These are phyloP conservation scores for Rutpela maculata DNA, from an alignment of 2,888 invertebrate genomes.

Conservation along the genomic window DNA sequence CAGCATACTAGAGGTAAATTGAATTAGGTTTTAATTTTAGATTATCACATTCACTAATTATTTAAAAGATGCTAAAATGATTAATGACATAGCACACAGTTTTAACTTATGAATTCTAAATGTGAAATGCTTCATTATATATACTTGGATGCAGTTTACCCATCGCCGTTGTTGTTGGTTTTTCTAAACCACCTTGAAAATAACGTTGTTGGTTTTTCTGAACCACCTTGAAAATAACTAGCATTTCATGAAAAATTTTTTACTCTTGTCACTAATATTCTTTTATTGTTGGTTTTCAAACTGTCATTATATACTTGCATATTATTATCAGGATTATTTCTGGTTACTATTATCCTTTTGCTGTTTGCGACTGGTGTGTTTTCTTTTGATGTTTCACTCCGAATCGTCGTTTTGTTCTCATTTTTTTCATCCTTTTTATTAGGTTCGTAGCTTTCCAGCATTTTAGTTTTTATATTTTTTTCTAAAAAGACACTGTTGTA, in stretches of 20 bases:
- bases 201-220: no score
- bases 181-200: no score
- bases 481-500: not conserved
- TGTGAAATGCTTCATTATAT: constrained; percentile 27
- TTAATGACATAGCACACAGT: not conserved
- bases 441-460: not conserved
- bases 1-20: not conserved
- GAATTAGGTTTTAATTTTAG: not conserved
- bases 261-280: constrained; percentile 27
- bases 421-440: not conserved
- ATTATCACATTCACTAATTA: not conserved
- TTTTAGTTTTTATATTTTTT: not conserved
- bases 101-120: not conserved
- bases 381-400: not conserved
- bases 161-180: constrained; percentile 16
- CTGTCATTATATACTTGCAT: not conserved
- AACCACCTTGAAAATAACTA: not conserved
- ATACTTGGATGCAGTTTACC: constrained; percentile 19
- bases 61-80: not conserved
- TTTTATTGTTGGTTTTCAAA: constrained; percentile 3
- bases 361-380: not conserved
- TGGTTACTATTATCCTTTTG: constrained; percentile 21
- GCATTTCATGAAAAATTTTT: not conserved
- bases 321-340: not conserved
- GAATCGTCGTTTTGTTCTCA: not conserved